Evolutionary conservation across 2,113 vertebrate genomes (phyloP), one percentile per base, ranked within the genome.

Genomic region (Sarotherodon lohbergeri): DNA sequence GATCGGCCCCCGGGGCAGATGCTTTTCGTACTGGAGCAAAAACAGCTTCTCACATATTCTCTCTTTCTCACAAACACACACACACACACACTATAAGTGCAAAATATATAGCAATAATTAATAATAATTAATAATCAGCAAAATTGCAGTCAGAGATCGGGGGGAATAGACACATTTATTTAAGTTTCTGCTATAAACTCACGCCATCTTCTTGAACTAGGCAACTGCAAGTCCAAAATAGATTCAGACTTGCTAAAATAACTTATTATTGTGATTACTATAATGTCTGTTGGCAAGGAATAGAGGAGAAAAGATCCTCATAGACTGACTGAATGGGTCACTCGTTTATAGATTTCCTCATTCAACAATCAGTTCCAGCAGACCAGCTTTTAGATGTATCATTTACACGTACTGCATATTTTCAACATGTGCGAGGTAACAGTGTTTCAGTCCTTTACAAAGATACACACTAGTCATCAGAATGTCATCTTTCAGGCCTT

Each of bases 61-160:
- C 34, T 68, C 63, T 68, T 34, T 1, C 63, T 5, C 34, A 39
- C 34, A 68, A 17, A 68, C 34, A 68, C 9, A 36, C 39, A 41
- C 10, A 46, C 2, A 46, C 43, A 43, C 36, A 71, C 63, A 14
- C n/a, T 68, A 3, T 71, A 39, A 24, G 12, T 71, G 36, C 12
- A 71, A 71, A 71, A 43, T 24, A 14, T 71, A 71, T 71, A 71
- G 7, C 66, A 71, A 68, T 68, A 68, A 43, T 71, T 14, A 6
- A 71, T 9, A 71, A 68, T 41, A 39, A 68, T 68, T 41, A 36
- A 8, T 41, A 68, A 46, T 73, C 41, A 29, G 68, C 41, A 73
- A 46, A 46, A 11, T 41, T 73, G 22, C 68, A 73, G 68, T 46
- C 22, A 46, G 22, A 46, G 22, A 43, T 46, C 13, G 9, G 17